Evolutionary conservation across 2,113 vertebrate genomes (phyloP).

Genomic region (Harpagus bidentatus): DNA sequence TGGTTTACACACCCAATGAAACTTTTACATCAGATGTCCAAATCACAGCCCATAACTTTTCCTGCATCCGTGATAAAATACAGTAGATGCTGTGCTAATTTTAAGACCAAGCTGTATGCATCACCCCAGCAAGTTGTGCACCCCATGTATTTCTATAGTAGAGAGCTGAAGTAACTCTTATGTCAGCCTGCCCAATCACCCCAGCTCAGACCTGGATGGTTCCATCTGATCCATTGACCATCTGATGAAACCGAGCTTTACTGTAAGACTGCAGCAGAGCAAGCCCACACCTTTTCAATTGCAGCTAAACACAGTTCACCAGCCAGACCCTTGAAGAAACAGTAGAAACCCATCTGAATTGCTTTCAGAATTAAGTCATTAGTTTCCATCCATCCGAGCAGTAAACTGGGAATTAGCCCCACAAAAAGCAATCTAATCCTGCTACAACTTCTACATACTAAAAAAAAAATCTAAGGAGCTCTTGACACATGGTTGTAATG

Average conservation of each 20-base stretch:
- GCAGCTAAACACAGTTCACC: neutral
- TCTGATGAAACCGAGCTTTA: neutral
- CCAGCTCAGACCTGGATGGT: neutral
- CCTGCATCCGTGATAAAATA: neutral
- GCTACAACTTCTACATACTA: neutral
- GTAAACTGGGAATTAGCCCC: neutral
- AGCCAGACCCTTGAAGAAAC: neutral
- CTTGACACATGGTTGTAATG: neutral
- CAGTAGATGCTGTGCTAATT: neutral
- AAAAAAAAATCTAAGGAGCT: neutral
- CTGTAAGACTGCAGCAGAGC: neutral
- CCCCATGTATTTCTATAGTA: neutral
- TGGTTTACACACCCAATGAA: neutral
- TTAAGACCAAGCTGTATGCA: neutral
- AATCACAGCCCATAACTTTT: neutral
- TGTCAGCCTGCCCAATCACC: neutral
- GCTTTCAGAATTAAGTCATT: neutral
- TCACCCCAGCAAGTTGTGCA: neutral
- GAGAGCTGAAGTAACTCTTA: neutral
- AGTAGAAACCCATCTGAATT: neutral
- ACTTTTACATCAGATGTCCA: neutral
- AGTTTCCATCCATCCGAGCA: neutral
- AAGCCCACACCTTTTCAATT: neutral
- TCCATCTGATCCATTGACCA: accelerated
- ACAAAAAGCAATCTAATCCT: neutral